These are phyloP conservation scores for Halcyon senegalensis DNA, from an alignment of 2,113 vertebrate genomes.

Conservation along the genomic window DNA sequence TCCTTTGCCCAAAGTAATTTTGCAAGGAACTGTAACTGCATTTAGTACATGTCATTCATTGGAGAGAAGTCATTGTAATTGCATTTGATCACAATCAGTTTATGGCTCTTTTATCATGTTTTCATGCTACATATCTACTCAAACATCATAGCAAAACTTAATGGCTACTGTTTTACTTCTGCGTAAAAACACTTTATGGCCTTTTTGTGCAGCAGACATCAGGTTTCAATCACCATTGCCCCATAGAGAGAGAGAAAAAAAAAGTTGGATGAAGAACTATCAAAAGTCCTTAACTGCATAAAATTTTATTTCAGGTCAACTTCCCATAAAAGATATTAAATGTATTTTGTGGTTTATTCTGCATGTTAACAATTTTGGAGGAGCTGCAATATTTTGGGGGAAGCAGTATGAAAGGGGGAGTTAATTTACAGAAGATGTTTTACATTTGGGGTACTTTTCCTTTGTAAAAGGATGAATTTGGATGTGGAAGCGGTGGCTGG, in stretches of 20 bases:
- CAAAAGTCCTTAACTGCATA: slow-evolving; percentile 78
- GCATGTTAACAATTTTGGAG: slow-evolving; percentile 65
- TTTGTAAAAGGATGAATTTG: background rate
- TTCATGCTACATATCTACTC: slow-evolving; percentile 78
- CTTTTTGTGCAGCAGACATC: slow-evolving; percentile 74
- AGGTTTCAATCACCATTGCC: slow-evolving; percentile 79
- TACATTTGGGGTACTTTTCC: slow-evolving; percentile 35
- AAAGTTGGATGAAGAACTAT: slow-evolving; percentile 78
- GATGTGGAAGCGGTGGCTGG: background rate
- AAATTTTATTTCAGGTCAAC: slow-evolving; percentile 81
- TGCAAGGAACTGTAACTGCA: slow-evolving; percentile 77
- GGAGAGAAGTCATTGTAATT: slow-evolving; percentile 80
- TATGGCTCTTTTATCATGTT: slow-evolving; percentile 82
- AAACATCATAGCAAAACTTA: slow-evolving; percentile 80
- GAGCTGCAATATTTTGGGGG: slow-evolving; percentile 61
- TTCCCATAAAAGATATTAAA: slow-evolving; percentile 80
- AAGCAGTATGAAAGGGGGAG: slow-evolving; percentile 60
- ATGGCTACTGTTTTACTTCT: slow-evolving; percentile 85
- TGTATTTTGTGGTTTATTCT: slow-evolving; percentile 74
- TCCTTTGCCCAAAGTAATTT: slow-evolving; percentile 83
- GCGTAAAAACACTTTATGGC: slow-evolving; percentile 80
- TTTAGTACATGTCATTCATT: slow-evolving; percentile 80
- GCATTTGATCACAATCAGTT: slow-evolving; percentile 80
- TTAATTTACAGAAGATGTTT: slow-evolving; percentile 71
- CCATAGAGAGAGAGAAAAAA: slow-evolving; percentile 51